Evolutionary conservation across 2,888 invertebrate species (phyloP), one percentile per base, ranked within the genome.

Genomic region (Sesia apiformis): DNA sequence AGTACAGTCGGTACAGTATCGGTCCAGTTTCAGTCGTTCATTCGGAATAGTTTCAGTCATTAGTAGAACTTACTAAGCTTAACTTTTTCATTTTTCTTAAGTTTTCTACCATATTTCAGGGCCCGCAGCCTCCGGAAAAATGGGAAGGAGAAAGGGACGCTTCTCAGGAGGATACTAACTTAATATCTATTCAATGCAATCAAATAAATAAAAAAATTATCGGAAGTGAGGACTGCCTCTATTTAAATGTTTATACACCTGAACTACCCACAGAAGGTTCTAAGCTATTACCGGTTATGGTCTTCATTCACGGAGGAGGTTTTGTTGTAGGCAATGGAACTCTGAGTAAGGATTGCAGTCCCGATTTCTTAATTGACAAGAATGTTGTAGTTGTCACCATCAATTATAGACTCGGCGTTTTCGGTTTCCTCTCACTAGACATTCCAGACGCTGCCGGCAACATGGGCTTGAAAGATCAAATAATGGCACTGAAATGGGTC

Each of bases 221-320:
- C 51, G 92, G 92, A 38, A 82, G 85, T 60, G 92, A 92, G 67
- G 92, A 93, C 68, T 94, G 94, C 60, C 81, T 94, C 4, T 93
- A 92, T 63, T 72, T 94, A 38, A 94, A 94, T 70, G 92, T 94
- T 0, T 94, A 92, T 67, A 91, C 92, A 23, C 92, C 93, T 1
- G 82, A 72, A 57, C 65, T 91, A 58, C 78, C 80, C 0, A 52
- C 66, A 5, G 57, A 60, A 38, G 61, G 58, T 6, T 51, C 57
- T 4, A 40, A 59, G 6, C 60, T 61, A 3, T 58, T 79, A 4
- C 86, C 90, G 3, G 89, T 90, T 0, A 90, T 90, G 89, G 80
- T 90, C 3, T 89, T 77, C 58, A 63, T 86, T 5, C 90, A 90
- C 58, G 90, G 90, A 38, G 90, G 90, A 4, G 90, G 90, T 1